phyloP scores from a whole-genome alignment of 2,797 vertebrate genomes.

The Lutra lutra region DNA sequence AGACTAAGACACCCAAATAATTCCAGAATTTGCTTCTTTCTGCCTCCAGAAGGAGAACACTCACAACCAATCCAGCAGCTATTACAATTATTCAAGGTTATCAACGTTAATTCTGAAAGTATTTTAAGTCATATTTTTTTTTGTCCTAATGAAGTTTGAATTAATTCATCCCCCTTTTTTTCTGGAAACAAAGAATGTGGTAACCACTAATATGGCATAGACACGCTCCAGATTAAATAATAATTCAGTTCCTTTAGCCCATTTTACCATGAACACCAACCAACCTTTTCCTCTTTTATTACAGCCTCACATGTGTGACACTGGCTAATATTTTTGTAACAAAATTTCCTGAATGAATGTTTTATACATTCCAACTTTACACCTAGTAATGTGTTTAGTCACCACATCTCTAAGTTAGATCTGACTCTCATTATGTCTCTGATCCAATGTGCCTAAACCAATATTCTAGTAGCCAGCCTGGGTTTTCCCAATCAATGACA shows the following conservation, averaged over 20 bases:
- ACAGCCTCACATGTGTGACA: background rate
- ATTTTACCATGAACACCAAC: background rate
- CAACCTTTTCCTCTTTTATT: background rate
- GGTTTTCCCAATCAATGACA: background rate
- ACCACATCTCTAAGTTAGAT: background rate
- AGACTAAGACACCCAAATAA: background rate
- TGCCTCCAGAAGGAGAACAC: background rate
- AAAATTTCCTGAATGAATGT: background rate
- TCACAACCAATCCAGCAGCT: background rate
- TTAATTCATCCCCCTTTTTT: background rate
- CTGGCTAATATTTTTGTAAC: background rate
- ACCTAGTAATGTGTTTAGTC: background rate
- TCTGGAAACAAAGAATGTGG: background rate
- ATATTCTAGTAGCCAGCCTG: background rate
- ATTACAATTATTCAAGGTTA: background rate
- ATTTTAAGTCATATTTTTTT: background rate
- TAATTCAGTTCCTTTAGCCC: background rate
- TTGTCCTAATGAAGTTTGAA: constrained; percentile 8
- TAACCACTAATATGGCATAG: background rate
- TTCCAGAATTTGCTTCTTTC: background rate
- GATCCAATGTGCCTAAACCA: background rate
- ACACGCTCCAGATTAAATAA: background rate
- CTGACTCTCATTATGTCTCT: background rate
- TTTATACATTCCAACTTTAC: background rate
- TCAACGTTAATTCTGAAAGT: background rate